phyloP scores from a whole-genome alignment of 1,140 invertebrate genomes.

The Drosophila saltans region DNA sequence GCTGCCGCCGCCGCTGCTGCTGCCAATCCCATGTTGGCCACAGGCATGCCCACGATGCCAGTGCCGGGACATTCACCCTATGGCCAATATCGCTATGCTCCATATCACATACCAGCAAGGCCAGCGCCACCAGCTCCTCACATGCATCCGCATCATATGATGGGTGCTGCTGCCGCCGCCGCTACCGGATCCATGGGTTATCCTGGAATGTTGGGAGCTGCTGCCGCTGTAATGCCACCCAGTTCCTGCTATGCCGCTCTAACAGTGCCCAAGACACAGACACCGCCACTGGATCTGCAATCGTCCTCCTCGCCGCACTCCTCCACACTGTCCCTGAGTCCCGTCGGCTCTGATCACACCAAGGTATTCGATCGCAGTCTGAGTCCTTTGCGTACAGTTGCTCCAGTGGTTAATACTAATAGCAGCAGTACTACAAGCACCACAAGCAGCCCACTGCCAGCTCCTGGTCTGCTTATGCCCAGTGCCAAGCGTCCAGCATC shows the following conservation, averaged over 20 bases:
- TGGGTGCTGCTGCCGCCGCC: conserved; percentile 46
- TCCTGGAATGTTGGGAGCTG: conserved; percentile 61
- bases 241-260: conserved; percentile 44
- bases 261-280: conserved; percentile 69
- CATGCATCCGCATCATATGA: conserved; percentile 82
- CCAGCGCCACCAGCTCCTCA: conserved; percentile 77
- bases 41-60: conserved; percentile 83
- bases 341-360: conserved; percentile 79
- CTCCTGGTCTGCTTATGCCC: conserved; percentile 67
- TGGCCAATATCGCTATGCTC: conserved; percentile 82
- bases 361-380: conserved; percentile 74
- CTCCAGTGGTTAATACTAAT: not conserved
- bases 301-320: conserved; percentile 82
- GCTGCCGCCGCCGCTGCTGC: conserved; percentile 51
- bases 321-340: conserved; percentile 79
- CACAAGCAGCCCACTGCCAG: conserved; percentile 60
- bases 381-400: conserved; percentile 39
- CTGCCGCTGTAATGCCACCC: conserved; percentile 58
- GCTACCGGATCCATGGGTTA: conserved; percentile 41
- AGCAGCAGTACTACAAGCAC: conserved; percentile 22
- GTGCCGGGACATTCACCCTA: conserved; percentile 83
- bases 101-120: conserved; percentile 82
- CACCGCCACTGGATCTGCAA: conserved; percentile 79
- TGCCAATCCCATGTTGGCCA: conserved; percentile 83
- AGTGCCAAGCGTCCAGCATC: conserved; percentile 70